Evolutionary conservation across 2,888 invertebrate species (phyloP), one percentile per base, ranked within the genome.

Genomic region (Caenorhabditis sp.): DNA sequence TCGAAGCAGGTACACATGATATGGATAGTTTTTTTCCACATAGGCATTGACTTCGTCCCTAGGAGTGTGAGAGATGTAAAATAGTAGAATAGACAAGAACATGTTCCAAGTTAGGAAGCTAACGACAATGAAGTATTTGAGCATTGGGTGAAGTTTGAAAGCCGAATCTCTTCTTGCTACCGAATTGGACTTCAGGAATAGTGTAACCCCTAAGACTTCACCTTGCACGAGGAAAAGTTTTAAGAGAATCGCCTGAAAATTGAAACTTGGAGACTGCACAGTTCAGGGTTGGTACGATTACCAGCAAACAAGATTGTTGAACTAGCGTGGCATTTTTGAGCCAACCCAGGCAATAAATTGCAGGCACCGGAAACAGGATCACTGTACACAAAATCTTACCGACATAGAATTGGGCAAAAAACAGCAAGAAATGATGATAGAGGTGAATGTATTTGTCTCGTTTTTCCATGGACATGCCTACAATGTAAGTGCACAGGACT

Each of bases 321-420:
- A 38, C 38, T 38, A 31, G 51, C 1, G 49, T n/a, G 6, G 19
- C 66, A 49, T 66, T 51, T 28, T 44, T 28, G 7, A 66, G 24
- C 66, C 66, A 66, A 2, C 66, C 66, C n/a, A 66, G 28, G 31
- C 31, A 49, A 44, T 66, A 66, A n/a, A 51, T 28, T 3, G 19
- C 66, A 19, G 66, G 51, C 1, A 44, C 26, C 14, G 66, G 66
- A 1, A 66, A 51, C 22, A 66, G 14, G 14, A 51, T 19, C 2
- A 66, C 66, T n/a, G 35, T 8, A 41, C 38, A 38, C 12, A 38
- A 38, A 7, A 38, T 2, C 2, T 7, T 38, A 2, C 38, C 38
- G 2, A 38, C 10, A 38, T 38, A 38, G 12, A 38, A 38, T 10
- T 10, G 6, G 6, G 38, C 6, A 2, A 10, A 10, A 10, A 38